A percentile compares a stretch with the other conserved stretches of the same genome.
Conservation (phyloP, 2,888 invertebrate species). For the Parthenolecanium corni region DNA sequence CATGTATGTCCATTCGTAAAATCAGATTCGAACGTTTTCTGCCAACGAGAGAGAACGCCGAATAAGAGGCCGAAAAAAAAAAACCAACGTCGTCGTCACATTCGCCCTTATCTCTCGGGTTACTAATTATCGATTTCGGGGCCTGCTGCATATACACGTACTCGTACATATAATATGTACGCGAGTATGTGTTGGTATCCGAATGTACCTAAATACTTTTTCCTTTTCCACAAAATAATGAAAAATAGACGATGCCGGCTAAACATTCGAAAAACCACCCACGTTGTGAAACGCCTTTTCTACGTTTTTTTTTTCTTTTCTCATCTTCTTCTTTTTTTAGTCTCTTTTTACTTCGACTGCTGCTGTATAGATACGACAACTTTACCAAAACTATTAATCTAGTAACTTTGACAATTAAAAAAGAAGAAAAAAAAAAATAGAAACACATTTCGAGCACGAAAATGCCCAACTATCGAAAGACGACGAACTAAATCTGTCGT, state of each 20-base stretch:
- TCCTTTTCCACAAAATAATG: too few relatives aligned
- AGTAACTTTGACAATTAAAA: constrained; percentile 18
- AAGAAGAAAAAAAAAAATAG: background rate
- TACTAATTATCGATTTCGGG: too few relatives aligned
- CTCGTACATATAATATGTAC: too few relatives aligned
- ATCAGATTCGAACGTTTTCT: too few relatives aligned
- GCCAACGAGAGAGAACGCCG: too few relatives aligned
- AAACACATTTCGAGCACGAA: background rate
- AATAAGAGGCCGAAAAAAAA: too few relatives aligned
- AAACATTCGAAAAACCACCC: constrained; percentile 11
- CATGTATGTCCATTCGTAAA: too few relatives aligned
- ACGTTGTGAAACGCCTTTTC: constrained; percentile 16
- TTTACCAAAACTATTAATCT: constrained; percentile 20
- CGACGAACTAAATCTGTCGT: constrained; percentile 27
- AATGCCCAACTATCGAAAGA: constrained; percentile 13
- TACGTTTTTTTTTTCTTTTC: background rate
- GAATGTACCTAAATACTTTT: too few relatives aligned
- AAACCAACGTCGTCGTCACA: too few relatives aligned
- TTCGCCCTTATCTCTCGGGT: too few relatives aligned
- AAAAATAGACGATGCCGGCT: background rate
- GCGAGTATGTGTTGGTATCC: too few relatives aligned
- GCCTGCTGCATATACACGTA: too few relatives aligned
- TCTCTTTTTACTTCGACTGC: background rate
- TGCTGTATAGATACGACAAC: background rate
- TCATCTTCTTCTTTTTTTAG: background rate